These are phyloP conservation scores for Uropsilus gracilis DNA, from an alignment of 2,113 vertebrate genomes.

Conservation along the genomic window DNA sequence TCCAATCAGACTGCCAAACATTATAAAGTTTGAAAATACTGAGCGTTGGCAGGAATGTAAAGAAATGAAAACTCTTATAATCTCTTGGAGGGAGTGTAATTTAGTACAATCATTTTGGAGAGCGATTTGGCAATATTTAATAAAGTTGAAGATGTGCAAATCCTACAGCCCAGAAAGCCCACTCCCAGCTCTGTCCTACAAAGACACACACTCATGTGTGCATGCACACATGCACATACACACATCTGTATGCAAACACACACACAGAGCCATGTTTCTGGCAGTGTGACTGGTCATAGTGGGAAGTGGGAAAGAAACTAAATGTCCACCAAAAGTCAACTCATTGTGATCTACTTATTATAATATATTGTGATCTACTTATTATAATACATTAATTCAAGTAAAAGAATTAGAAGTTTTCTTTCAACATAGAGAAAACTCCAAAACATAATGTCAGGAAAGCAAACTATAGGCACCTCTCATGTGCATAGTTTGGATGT, in stretches of 20 bases:
- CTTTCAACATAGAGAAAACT: not conserved
- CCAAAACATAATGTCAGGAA: not conserved
- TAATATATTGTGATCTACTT: not conserved
- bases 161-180: not conserved
- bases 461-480: not conserved
- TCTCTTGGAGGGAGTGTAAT: slow-evolving; percentile 61
- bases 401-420: not conserved
- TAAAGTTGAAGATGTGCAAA: not conserved
- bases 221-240: not conserved
- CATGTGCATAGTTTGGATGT: not conserved
- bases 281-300: not conserved
- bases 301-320: not conserved
- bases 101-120: slow-evolving; percentile 51
- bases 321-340: not conserved
- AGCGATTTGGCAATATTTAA: slow-evolving; percentile 61
- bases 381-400: not conserved
- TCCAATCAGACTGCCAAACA: slow-evolving; percentile 67
- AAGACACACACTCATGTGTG: not conserved
- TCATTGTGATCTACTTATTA: not conserved
- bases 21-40: slow-evolving; percentile 70
- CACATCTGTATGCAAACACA: too few relatives aligned
- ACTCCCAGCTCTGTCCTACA: not conserved
- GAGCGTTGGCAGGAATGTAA: slow-evolving; percentile 43
- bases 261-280: not conserved
- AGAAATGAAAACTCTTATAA: slow-evolving; percentile 46